Evolutionary conservation across 2,888 invertebrate genomes (phyloP).

Genomic region (Clepsis dumicolana): DNA sequence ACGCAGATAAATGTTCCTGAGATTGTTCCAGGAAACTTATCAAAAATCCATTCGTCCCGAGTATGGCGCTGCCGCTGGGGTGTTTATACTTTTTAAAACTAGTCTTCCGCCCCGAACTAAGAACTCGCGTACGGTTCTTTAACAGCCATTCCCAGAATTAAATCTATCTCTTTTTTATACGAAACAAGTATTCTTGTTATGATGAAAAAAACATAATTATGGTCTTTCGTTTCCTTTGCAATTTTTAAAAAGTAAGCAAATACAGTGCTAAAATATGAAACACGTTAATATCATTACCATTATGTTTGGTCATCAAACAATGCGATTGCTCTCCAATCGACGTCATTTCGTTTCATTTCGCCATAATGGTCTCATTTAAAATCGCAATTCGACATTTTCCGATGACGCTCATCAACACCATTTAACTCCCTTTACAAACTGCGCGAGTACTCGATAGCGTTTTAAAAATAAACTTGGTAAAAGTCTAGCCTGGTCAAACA

Average conservation of each 20-base stretch:
- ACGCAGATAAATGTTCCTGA: conserved; percentile 64
- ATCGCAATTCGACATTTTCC: conserved; percentile 16
- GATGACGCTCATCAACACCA: neutral
- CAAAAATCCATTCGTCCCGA: conserved; percentile 25
- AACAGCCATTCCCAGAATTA: too few species aligned
- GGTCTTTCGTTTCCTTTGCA: too few species aligned
- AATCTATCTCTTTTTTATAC: too few species aligned
- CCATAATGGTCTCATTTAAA: conserved; percentile 13
- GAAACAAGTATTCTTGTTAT: too few species aligned
- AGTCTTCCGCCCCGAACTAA: too few species aligned
- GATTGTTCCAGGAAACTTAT: conserved; percentile 45
- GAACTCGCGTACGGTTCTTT: too few species aligned
- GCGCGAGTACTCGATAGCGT: too few species aligned
- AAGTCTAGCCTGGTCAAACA: conserved; percentile 28
- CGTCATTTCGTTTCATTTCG: conserved; percentile 13
- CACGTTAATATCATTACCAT: conserved; percentile 2
- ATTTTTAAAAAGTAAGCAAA: too few species aligned
- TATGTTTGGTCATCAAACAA: conserved; percentile 5
- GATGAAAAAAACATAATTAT: too few species aligned
- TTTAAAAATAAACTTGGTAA: conserved; percentile 5
- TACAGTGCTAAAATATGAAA: neutral
- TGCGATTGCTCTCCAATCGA: neutral
- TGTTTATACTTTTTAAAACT: conserved; percentile 22
- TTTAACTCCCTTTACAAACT: neutral
- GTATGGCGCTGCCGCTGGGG: too few species aligned